These are phyloP conservation scores for Rutpela maculata DNA, from an alignment of 2,888 invertebrate species.

Conservation along the genomic window DNA sequence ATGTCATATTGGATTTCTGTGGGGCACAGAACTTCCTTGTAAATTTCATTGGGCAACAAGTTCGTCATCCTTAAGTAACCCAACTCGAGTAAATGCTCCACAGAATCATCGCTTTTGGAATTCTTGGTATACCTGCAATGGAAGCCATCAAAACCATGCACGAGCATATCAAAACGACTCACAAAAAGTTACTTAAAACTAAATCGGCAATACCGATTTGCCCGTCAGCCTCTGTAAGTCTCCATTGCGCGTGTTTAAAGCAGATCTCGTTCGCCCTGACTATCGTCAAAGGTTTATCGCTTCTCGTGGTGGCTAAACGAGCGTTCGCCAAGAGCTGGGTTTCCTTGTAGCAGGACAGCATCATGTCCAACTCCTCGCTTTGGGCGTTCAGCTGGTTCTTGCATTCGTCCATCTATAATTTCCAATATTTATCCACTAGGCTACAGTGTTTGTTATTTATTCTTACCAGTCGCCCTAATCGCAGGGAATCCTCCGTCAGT, in stretches of 20 bases:
- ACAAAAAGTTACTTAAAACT: conserved; percentile 95
- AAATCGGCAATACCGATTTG: conserved; percentile 98
- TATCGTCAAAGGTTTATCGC: conserved; percentile 84
- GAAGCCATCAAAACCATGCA: background rate
- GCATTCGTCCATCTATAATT: conserved; percentile 85
- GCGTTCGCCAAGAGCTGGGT: conserved; percentile 79
- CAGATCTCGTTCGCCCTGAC: conserved; percentile 95
- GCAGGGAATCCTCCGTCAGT: conserved; percentile 82
- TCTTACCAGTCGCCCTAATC: conserved; percentile 81
- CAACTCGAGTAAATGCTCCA: conserved; percentile 96
- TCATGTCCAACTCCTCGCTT: conserved; percentile 96
- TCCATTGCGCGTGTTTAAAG: conserved; percentile 98
- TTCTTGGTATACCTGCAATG: conserved; percentile 90
- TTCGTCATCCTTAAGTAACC: conserved; percentile 98
- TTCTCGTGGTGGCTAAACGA: conserved; percentile 80
- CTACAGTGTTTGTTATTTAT: background rate
- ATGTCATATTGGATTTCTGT: conserved; percentile 89
- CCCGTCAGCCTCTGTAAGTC: conserved; percentile 97
- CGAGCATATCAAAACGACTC: conserved; percentile 65
- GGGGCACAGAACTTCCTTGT: conserved; percentile 90
- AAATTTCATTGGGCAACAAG: conserved; percentile 93
- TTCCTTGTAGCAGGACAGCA: conserved; percentile 94
- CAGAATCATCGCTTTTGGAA: conserved; percentile 96
- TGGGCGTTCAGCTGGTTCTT: conserved; percentile 91
- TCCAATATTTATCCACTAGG: background rate